Evolutionary conservation across 2,888 invertebrate species (phyloP).

Genomic region (Tetranychus piercei): DNA sequence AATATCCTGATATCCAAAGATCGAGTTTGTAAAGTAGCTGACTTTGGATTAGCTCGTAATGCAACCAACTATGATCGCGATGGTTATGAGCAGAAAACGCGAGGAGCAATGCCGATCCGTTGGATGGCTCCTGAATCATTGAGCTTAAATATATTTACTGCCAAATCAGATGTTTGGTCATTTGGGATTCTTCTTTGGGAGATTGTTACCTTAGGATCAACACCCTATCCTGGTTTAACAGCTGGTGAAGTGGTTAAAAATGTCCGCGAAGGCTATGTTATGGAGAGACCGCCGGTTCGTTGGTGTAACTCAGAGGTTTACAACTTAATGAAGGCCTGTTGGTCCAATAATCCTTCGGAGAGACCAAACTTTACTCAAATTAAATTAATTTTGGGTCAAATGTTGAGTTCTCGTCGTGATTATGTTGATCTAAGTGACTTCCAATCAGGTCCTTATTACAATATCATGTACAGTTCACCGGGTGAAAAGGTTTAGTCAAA

Average conservation of each 20-base stretch:
- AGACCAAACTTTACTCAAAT: conserved; percentile 51
- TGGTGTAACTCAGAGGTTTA: conserved; percentile 49
- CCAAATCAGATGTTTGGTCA: conserved; percentile 68
- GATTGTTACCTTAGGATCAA: conserved; percentile 64
- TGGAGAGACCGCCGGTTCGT: conserved; percentile 54
- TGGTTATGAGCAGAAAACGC: conserved; percentile 34
- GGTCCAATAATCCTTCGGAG: conserved; percentile 51
- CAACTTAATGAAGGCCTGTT: conserved; percentile 42
- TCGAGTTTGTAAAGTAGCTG: conserved; percentile 64
- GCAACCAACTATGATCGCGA: conserved; percentile 49
- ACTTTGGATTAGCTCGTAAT: conserved; percentile 81
- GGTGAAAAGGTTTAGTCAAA: conserved; percentile 20
- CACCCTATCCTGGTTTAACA: conserved; percentile 65
- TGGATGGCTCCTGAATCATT: conserved; percentile 76
- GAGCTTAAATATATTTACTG: conserved; percentile 55
- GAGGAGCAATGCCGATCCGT: conserved; percentile 37
- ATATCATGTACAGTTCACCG: conserved; percentile 17
- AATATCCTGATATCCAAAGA: conserved; percentile 71
- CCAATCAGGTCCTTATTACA: conserved; percentile 32
- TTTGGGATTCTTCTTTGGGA: conserved; percentile 72
- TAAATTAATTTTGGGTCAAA: conserved; percentile 28
- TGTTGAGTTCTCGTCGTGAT: conserved; percentile 31
- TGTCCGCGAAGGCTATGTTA: conserved; percentile 55
- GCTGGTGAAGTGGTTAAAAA: conserved; percentile 62
- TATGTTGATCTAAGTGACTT: conserved; percentile 51